A percentile compares a stretch with the other conserved stretches of the same genome.
Evolutionary conservation across 2,797 vertebrate genomes (phyloP).

Genomic region (Morus bassanus): DNA sequence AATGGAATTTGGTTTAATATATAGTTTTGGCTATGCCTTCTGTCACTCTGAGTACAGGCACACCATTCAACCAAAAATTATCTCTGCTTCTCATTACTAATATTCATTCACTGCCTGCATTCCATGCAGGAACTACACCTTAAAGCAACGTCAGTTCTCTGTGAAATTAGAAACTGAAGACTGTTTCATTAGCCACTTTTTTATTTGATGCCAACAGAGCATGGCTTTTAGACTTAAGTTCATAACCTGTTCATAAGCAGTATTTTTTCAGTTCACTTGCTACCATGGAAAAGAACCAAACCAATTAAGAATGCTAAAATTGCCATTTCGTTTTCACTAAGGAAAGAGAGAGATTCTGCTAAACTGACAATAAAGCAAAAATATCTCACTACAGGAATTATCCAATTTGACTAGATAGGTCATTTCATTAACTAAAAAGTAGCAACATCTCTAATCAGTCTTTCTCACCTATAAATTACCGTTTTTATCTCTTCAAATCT

Average conservation of each 20-base stretch:
- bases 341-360: constrained; percentile 8
- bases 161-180: constrained; percentile 71
- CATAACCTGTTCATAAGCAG: constrained; percentile 53
- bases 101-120: constrained; percentile 59
- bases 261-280: constrained; percentile 26
- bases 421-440: constrained; percentile 55
- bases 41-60: constrained; percentile 42
- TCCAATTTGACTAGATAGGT: constrained; percentile 23
- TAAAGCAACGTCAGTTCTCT: constrained; percentile 64
- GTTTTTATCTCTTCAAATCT: constrained; percentile 22
- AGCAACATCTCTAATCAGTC: constrained; percentile 37
- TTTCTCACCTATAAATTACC: constrained; percentile 31
- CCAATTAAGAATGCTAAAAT: constrained; percentile 67
- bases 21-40: constrained; percentile 13
- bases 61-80: constrained; percentile 66
- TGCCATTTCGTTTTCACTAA: constrained; percentile 34
- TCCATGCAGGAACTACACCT: constrained; percentile 40
- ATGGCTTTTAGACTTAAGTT: constrained; percentile 40
- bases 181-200: constrained; percentile 53
- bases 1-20: constrained; percentile 54
- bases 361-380: constrained; percentile 30
- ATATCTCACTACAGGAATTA: background rate
- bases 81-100: constrained; percentile 66
- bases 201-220: constrained; percentile 14
- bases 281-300: constrained; percentile 37